phyloP scores from a whole-genome alignment of 1,140 invertebrate genomes.

The Anastrepha ludens region DNA sequence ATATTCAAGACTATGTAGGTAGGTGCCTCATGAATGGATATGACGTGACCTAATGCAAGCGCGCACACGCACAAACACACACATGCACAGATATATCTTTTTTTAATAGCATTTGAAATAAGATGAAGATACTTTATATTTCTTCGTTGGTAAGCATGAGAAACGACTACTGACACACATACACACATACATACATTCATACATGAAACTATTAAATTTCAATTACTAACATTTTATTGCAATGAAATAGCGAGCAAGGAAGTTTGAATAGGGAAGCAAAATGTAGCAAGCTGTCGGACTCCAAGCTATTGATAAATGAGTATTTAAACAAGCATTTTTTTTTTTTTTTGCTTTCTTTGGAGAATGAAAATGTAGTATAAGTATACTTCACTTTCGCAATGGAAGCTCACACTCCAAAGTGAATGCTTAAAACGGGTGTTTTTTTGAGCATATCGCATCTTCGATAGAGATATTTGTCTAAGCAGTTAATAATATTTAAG shows the following conservation, averaged over 20 bases:
- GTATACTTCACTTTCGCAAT: too few species aligned
- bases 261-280: too few species aligned
- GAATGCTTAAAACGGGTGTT: too few species aligned
- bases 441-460: too few species aligned
- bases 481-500: too few species aligned
- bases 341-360: background rate
- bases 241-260: background rate
- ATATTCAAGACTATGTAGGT: background rate
- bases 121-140: conserved; percentile 7
- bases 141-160: background rate
- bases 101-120: background rate
- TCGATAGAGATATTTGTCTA: too few species aligned
- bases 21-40: conserved; percentile 5
- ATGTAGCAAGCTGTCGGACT: background rate
- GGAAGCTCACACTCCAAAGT: too few species aligned
- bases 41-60: conserved; percentile 45
- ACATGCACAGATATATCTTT: background rate
- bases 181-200: background rate
- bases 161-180: background rate
- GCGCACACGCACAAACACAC: background rate
- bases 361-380: too few species aligned
- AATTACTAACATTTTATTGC: conserved; percentile 8
- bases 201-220: conserved; percentile 23
- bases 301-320: background rate
- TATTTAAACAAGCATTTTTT: background rate